phyloP scores from a whole-genome alignment of 2,888 invertebrate species.

The Melinaea menophilus region DNA sequence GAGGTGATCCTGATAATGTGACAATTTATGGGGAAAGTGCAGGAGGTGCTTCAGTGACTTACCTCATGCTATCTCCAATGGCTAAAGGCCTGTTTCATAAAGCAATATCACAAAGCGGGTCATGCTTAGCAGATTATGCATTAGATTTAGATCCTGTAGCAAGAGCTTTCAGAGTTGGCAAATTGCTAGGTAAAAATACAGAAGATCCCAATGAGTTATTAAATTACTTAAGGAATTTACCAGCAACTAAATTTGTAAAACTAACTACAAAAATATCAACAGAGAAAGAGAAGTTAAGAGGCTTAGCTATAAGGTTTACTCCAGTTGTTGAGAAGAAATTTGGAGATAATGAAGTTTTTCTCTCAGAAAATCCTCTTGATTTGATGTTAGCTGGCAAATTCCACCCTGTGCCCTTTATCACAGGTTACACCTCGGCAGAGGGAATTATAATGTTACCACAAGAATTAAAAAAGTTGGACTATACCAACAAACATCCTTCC shows the following conservation, averaged over 20 bases:
- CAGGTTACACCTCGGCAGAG: slow-evolving; percentile 42
- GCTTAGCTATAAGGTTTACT: slow-evolving; percentile 41
- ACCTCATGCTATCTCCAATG: slow-evolving; percentile 53
- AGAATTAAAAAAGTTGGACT: slow-evolving; percentile 33
- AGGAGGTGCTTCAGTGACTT: slow-evolving; percentile 51
- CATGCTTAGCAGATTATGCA: slow-evolving; percentile 40
- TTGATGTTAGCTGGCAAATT: slow-evolving; percentile 35
- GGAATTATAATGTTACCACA: slow-evolving; percentile 33
- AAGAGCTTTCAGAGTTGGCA: slow-evolving; percentile 37
- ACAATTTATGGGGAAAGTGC: slow-evolving; percentile 58
- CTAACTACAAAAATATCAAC: slow-evolving; percentile 38
- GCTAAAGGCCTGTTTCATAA: slow-evolving; percentile 51
- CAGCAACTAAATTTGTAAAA: slow-evolving; percentile 35
- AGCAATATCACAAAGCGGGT: slow-evolving; percentile 53
- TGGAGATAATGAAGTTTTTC: slow-evolving; percentile 37
- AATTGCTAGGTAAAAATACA: slow-evolving; percentile 37
- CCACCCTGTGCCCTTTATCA: slow-evolving; percentile 39
- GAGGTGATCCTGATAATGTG: slow-evolving; percentile 46
- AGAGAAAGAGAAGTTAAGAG: slow-evolving; percentile 38
- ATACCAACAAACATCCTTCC: slow-evolving; percentile 34
- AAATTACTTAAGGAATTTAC: slow-evolving; percentile 36
- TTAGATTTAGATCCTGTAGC: slow-evolving; percentile 24
- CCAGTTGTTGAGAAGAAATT: slow-evolving; percentile 45
- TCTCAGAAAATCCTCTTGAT: slow-evolving; percentile 38
- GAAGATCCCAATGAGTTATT: slow-evolving; percentile 34